Conservation (phyloP, 2,888 invertebrate genomes). For the Sinhomidia bicolor region DNA sequence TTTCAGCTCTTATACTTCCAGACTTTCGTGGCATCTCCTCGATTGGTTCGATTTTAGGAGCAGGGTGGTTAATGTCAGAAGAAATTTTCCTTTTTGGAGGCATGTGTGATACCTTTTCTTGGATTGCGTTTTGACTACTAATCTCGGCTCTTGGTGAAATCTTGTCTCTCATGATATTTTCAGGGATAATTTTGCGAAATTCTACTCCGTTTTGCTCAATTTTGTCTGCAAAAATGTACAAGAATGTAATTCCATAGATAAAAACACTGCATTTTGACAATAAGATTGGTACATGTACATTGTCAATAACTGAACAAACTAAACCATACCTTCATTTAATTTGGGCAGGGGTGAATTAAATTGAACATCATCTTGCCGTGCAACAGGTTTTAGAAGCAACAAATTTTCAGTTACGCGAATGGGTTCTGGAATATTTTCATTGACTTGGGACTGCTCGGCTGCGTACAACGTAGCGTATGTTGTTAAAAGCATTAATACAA, state of each 20-base stretch:
- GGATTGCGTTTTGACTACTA: neutral
- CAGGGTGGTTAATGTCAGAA: neutral
- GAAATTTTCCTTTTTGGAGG: neutral
- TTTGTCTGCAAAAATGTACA: neutral
- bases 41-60: neutral
- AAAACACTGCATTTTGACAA: too few species aligned
- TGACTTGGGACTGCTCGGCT: slow-evolving; percentile 85
- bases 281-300: too few species aligned
- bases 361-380: neutral
- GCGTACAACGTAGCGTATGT: slow-evolving; percentile 94
- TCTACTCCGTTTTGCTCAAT: slow-evolving; percentile 23
- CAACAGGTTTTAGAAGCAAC: slow-evolving; percentile 9
- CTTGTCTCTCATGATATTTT: neutral
- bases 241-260: too few species aligned
- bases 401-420: slow-evolving; percentile 60
- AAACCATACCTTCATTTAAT: slow-evolving; percentile 18
- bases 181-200: slow-evolving; percentile 44
- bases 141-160: neutral
- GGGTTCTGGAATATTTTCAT: slow-evolving; percentile 79
- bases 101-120: neutral
- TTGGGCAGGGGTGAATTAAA: slow-evolving; percentile 50
- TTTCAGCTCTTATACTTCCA: neutral
- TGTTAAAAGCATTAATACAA: slow-evolving; percentile 93
- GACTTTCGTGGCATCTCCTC: neutral
- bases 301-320: neutral